Evolutionary conservation across 2,113 vertebrate genomes (phyloP).

Genomic region (Caranx ignobilis): DNA sequence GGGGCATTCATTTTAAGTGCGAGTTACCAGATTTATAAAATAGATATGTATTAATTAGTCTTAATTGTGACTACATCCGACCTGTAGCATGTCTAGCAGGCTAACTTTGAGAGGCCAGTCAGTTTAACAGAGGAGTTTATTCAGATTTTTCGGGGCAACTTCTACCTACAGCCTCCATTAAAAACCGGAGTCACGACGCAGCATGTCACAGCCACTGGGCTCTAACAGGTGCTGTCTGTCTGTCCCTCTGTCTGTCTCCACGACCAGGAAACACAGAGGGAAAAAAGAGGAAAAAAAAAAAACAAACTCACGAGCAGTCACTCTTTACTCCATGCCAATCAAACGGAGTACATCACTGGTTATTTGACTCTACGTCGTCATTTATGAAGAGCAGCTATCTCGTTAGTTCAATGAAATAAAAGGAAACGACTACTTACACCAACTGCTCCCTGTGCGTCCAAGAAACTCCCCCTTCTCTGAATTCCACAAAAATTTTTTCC

Average conservation of each 20-base stretch:
- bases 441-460: conserved; percentile 91
- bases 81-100: background rate
- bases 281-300: background rate
- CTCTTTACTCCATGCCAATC: background rate
- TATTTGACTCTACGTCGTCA: background rate
- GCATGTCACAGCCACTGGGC: conserved; percentile 34
- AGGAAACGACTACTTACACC: conserved; percentile 87
- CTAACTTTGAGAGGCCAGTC: too few species aligned
- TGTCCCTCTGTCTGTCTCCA: conserved; percentile 33
- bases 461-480: conserved; percentile 92
- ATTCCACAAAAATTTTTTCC: conserved; percentile 94
- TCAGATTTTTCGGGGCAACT: conserved; percentile 28
- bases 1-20: too few species aligned
- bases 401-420: background rate
- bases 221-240: conserved; percentile 83
- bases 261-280: conserved; percentile 42
- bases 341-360: background rate
- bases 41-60: background rate
- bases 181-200: conserved; percentile 79
- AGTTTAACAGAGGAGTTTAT: background rate
- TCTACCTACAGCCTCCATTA: conserved; percentile 47
- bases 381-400: background rate
- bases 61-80: background rate
- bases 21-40: background rate
- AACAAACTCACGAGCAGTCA: background rate